Evolutionary conservation across 2,113 vertebrate species (phyloP), one percentile per base, ranked within the genome.

Genomic region (Cynoglossus semilaevis): DNA sequence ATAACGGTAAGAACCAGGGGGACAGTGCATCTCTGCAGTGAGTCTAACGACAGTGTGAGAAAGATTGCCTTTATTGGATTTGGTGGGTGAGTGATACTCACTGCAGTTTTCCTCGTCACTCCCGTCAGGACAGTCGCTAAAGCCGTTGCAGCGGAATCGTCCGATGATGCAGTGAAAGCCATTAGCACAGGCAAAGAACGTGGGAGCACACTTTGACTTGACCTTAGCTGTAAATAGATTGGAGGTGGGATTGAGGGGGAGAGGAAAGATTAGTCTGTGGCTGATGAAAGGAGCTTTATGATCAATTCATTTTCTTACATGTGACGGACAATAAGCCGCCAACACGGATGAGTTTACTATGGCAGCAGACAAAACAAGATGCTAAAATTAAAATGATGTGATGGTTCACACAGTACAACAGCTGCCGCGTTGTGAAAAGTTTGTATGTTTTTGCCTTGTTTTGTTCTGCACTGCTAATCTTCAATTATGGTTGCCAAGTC

Each of bases 81-180:
- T 9, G 35, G 49, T 17, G 46, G 44, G 40, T 5, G 6, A 45
- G 36, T 1, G 2, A 40, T 47, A 97, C 96, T 96, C 85, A 99
- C 97, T 98, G 91, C 97, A 99, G 88, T 98, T 97, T 51, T 98
- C 92, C 64, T 99, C 97, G 7, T 99, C 97, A 0, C 97, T 99
- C 72, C 94, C 94, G 0, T 99, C 97, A 0, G 97, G 97, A 79
- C 97, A 99, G 78, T 99, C 95, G 22, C 92, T 93, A 3, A 98
- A 97, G 47, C 96, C 97, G 0, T 99, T 98, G 57, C 97, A 99
- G 7, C 90, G 93, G 91, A 98, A 98, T 56, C 96, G 95, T 15
- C 96, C 96, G 0, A 99, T 98, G 88, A 99, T 99, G 88, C 97
- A 99, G 83, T 98, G 95, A 80, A 95, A 87, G 0, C 97, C 95